phyloP scores from a whole-genome alignment of 2,797 vertebrate species.

The Diglossa cyanea region DNA sequence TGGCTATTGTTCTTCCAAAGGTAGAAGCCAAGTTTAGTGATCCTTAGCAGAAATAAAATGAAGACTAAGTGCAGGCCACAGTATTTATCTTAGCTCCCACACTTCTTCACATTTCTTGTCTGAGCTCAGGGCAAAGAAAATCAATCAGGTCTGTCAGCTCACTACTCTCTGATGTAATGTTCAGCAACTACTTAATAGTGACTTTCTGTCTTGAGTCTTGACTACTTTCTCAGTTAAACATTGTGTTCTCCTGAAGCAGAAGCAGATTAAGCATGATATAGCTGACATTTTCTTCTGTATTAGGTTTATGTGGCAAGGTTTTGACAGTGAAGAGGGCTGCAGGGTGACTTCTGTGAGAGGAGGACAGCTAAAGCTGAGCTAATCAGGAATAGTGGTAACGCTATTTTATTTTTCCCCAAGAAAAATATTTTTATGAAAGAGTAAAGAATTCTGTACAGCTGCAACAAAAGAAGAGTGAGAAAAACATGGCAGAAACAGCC shows the following conservation, averaged over 20 bases:
- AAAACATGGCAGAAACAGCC: neutral
- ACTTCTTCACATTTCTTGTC: neutral
- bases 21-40: neutral
- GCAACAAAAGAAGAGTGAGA: neutral
- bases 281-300: neutral
- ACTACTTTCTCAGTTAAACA: neutral
- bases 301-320: neutral
- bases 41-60: neutral
- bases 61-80: neutral
- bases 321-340: neutral
- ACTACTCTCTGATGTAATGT: neutral
- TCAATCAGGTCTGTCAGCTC: neutral
- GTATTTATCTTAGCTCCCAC: neutral
- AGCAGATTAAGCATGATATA: neutral
- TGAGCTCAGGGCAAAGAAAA: neutral
- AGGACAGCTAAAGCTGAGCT: neutral
- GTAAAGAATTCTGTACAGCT: neutral
- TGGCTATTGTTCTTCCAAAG: neutral
- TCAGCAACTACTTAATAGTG: neutral
- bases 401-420: neutral
- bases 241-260: neutral
- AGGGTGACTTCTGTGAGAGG: neutral
- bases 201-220: neutral
- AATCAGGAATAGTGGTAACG: neutral
- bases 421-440: neutral